Percentiles rank a stretch among this genome's conserved stretches.
These are phyloP conservation scores for Heteropelma amictum DNA, from an alignment of 2,888 invertebrate genomes.

Conservation along the genomic window DNA sequence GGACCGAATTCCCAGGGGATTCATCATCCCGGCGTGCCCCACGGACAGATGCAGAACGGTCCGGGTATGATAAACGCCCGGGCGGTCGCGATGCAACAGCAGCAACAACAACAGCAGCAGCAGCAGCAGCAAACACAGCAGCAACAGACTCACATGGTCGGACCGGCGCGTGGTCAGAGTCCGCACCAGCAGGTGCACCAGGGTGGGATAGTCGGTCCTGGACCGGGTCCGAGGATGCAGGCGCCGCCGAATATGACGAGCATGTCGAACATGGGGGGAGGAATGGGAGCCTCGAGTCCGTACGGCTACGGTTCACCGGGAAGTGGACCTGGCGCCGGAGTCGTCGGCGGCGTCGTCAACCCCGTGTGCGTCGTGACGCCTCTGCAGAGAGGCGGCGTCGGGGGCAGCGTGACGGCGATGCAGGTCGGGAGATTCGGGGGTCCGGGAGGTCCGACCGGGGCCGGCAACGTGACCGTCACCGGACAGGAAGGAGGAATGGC, in stretches of 20 bases:
- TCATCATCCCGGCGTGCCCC: conserved; percentile 73
- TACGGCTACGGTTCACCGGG: conserved; percentile 76
- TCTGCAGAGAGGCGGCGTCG: conserved; percentile 79
- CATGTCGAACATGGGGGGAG: conserved; percentile 76
- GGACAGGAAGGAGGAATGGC: conserved; percentile 84
- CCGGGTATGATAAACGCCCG: conserved; percentile 83
- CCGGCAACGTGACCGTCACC: conserved; percentile 78
- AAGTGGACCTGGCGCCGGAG: conserved; percentile 70
- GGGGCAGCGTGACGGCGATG: conserved; percentile 75
- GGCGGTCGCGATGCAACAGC: conserved; percentile 76
- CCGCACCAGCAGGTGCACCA: conserved; percentile 78
- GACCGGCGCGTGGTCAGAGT: conserved; percentile 75
- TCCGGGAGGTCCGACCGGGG: conserved; percentile 76
- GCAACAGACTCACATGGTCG: conserved; percentile 73
- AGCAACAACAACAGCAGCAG: conserved; percentile 73
- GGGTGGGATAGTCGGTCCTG: conserved; percentile 78
- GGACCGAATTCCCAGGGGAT: conserved; percentile 78
- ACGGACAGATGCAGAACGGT: conserved; percentile 85
- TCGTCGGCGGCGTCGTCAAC: conserved; percentile 70
- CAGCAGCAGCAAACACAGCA: conserved; percentile 76
- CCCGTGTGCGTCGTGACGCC: conserved; percentile 80
- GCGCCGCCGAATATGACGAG: conserved; percentile 80
- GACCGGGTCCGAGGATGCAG: conserved; percentile 83
- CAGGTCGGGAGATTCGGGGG: conserved; percentile 75
- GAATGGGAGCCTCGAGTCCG: conserved; percentile 75